A percentile compares a stretch with the other conserved stretches of the same genome.
Evolutionary conservation across 2,797 vertebrate genomes (phyloP).

Genomic region (Argyrosomus regius): DNA sequence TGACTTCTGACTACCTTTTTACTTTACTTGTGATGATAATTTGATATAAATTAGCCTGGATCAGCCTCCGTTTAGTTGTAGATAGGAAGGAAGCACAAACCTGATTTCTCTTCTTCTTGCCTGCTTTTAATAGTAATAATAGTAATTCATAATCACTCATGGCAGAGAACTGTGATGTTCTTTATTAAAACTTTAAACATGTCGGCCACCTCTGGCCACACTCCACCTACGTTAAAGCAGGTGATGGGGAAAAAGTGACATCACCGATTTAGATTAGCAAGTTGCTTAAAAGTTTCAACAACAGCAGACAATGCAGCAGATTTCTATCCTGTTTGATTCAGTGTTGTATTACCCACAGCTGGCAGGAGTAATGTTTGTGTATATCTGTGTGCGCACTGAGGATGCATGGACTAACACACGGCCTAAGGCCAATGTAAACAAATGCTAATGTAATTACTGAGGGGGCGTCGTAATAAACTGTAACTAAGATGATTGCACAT

Average conservation of each 20-base stretch:
- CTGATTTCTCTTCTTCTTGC: neutral
- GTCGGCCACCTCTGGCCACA: neutral
- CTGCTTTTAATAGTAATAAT: too few relatives aligned
- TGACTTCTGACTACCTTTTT: constrained; percentile 52
- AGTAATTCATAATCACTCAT: neutral
- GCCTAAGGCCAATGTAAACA: constrained; percentile 85
- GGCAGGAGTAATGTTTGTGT: constrained; percentile 19
- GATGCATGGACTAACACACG: constrained; percentile 68
- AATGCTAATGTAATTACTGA: constrained; percentile 86
- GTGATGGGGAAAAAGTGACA: neutral
- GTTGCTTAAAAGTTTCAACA: constrained; percentile 36
- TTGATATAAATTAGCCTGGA: constrained; percentile 57
- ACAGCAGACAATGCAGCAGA: constrained; percentile 11
- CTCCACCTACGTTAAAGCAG: neutral
- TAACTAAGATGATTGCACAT: constrained; percentile 84
- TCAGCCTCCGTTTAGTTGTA: constrained; percentile 27
- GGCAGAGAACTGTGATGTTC: constrained; percentile 4
- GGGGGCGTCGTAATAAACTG: constrained; percentile 85
- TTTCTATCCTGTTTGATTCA: constrained; percentile 27
- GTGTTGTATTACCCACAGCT: constrained; percentile 56
- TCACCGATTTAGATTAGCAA: constrained; percentile 18
- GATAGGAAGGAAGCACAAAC: constrained; percentile 5
- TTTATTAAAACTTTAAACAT: constrained; percentile 1
- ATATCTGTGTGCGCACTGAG: constrained; percentile 31
- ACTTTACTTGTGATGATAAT: constrained; percentile 52